These are phyloP conservation scores for Eristalinus aeneus DNA, from an alignment of 2,888 invertebrate species.

Conservation along the genomic window DNA sequence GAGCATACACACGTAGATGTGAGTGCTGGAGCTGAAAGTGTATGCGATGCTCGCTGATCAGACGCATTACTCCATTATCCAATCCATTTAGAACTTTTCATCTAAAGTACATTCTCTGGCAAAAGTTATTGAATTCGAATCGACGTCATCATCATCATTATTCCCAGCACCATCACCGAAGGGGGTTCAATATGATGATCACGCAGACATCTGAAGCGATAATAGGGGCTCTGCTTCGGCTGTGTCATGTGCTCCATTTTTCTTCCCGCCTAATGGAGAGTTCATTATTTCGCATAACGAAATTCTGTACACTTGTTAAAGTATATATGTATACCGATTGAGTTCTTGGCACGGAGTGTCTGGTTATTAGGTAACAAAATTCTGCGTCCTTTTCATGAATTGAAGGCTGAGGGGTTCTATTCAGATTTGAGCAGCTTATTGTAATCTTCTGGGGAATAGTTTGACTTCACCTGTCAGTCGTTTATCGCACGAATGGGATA, in stretches of 20 bases:
- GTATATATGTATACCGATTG: not conserved
- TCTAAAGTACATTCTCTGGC: not conserved
- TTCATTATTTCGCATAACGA: conserved; percentile 22
- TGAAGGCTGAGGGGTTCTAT: not conserved
- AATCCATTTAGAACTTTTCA: conserved; percentile 52
- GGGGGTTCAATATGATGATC: conserved; percentile 49
- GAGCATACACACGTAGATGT: not conserved
- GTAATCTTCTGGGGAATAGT: not conserved
- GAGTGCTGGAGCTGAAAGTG: not conserved
- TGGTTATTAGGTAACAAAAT: not conserved
- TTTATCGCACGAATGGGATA: too few species aligned
- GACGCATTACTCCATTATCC: conserved; percentile 46
- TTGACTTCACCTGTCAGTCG: too few species aligned
- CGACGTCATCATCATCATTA: conserved; percentile 41
- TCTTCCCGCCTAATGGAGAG: conserved; percentile 14
- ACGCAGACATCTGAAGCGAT: conserved; percentile 14
- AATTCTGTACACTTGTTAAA: not conserved
- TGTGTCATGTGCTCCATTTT: not conserved
- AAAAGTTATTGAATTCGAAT: conserved; percentile 60
- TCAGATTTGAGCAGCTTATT: not conserved
- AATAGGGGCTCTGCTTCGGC: not conserved
- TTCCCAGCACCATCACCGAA: not conserved
- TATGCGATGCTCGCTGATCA: conserved; percentile 4
- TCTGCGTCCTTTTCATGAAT: not conserved
- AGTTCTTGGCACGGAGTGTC: not conserved